Percentiles rank a stretch among this genome's conserved stretches.
Conservation (phyloP, 2,113 vertebrate species). For the Ophthalmolycus amberensis region DNA sequence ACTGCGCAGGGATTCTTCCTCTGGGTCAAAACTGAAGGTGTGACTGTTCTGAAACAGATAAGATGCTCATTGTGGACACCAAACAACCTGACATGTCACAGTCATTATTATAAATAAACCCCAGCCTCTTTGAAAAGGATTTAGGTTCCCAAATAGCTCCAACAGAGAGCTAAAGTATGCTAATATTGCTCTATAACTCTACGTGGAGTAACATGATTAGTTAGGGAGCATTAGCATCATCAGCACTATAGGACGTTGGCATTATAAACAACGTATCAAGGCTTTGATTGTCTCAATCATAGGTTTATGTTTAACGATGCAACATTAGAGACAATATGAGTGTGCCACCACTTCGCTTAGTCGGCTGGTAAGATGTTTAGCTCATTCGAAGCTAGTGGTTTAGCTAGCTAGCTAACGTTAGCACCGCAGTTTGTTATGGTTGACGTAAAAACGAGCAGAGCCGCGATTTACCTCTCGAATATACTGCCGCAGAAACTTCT, state of each 20-base stretch:
- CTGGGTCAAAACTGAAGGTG: slow-evolving; percentile 91
- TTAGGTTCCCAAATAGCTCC: neutral
- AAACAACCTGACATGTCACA: neutral
- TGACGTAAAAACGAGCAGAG: slow-evolving; percentile 20
- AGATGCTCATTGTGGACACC: slow-evolving; percentile 17
- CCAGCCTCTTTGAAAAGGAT: neutral
- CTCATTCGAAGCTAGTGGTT: slow-evolving; percentile 20
- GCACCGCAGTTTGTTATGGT: slow-evolving; percentile 68
- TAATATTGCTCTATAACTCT: neutral
- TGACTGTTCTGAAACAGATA: slow-evolving; percentile 86
- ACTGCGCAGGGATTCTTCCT: slow-evolving; percentile 91
- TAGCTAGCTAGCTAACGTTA: slow-evolving; percentile 40
- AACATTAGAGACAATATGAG: neutral
- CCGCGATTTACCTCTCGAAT: slow-evolving; percentile 79
- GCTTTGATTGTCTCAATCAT: neutral
- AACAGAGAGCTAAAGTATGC: neutral
- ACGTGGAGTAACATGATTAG: neutral
- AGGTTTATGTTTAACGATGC: neutral
- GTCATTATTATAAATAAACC: neutral
- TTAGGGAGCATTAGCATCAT: slow-evolving; percentile 27
- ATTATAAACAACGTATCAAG: neutral
- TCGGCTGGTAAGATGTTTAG: neutral
- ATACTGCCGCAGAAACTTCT: slow-evolving; percentile 72
- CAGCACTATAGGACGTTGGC: neutral
- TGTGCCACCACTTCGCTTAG: neutral